Percentiles rank a stretch among this genome's conserved stretches.
phyloP scores from a whole-genome alignment of 1,140 invertebrate species.

The Anastatus disparis region DNA sequence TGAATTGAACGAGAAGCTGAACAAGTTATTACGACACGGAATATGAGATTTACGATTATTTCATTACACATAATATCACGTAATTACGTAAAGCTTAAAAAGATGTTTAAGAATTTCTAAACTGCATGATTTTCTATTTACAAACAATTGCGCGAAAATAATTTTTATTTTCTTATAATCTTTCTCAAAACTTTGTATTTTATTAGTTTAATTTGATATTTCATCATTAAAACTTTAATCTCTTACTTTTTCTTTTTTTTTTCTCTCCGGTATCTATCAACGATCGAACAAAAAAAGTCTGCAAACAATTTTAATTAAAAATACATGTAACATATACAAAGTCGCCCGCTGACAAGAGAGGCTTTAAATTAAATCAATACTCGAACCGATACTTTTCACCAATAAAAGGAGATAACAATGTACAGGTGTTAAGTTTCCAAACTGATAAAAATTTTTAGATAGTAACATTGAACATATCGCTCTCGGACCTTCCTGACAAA shows the following conservation, averaged over 20 bases:
- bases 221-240: too few species aligned
- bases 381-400: too few species aligned
- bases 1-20: neutral
- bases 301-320: too few species aligned
- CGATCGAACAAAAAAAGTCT: too few species aligned
- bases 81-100: neutral
- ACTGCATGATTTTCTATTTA: neutral
- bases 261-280: too few species aligned
- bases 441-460: slow-evolving; percentile 2
- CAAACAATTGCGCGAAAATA: neutral
- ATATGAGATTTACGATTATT: neutral
- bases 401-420: neutral
- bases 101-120: neutral
- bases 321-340: too few species aligned
- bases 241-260: too few species aligned
- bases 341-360: too few species aligned
- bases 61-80: neutral
- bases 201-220: too few species aligned
- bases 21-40: neutral
- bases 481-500: neutral
- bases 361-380: too few species aligned
- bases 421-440: neutral
- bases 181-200: too few species aligned
- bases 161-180: neutral
- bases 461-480: neutral